A percentile compares a stretch with the other conserved stretches of the same genome.
phyloP scores from a whole-genome alignment of 2,113 vertebrate genomes.

The Macroglossus sobrinus region DNA sequence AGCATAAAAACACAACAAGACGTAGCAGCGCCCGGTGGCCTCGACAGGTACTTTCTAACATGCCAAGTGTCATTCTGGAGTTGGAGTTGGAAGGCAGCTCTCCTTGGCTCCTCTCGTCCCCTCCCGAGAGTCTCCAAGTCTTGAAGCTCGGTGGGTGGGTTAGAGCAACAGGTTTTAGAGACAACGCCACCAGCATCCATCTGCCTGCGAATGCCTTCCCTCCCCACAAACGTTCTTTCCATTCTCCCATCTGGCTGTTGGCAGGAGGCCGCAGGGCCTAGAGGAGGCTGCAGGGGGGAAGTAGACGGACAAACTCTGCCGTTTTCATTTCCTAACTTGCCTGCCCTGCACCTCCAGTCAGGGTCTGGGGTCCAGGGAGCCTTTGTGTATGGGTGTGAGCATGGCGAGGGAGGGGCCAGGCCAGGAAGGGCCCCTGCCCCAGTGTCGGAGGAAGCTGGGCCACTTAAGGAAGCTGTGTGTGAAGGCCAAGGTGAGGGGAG shows the following conservation, averaged over 20 bases:
- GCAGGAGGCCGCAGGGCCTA: background rate
- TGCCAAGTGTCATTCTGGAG: background rate
- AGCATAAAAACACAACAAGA: background rate
- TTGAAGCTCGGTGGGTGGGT: background rate
- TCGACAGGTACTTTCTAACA: background rate
- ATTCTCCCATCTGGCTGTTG: constrained; percentile 53
- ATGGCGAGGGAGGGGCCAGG: background rate
- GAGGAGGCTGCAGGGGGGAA: background rate
- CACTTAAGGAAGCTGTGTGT: background rate
- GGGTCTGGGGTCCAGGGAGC: background rate
- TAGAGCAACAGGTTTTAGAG: constrained; percentile 52
- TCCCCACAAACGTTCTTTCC: background rate
- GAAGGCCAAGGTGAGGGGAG: background rate
- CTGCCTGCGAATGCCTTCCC: background rate
- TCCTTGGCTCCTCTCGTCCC: background rate
- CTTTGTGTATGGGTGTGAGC: rapidly evolving
- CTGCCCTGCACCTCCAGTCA: background rate
- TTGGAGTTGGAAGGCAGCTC: background rate
- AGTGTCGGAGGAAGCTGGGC: background rate
- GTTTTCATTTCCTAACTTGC: background rate
- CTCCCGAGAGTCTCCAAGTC: background rate
- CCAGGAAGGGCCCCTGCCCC: background rate
- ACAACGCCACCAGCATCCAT: background rate
- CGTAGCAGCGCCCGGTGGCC: background rate
- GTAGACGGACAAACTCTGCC: background rate